Conservation (phyloP, 1,140 invertebrate genomes). For the Drosophila biarmipes region DNA sequence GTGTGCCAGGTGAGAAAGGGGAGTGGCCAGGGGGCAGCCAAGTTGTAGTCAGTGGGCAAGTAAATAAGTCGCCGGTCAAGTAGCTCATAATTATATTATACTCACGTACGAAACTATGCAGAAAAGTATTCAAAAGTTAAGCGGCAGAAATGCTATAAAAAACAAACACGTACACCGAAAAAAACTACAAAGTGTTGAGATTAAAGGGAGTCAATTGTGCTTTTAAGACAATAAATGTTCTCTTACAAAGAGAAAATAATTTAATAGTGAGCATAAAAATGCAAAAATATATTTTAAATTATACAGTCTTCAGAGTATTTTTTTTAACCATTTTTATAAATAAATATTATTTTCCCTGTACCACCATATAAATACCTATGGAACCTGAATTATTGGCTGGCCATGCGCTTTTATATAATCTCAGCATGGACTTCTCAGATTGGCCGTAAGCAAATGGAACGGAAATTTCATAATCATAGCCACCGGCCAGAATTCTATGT, state of each 20-base stretch:
- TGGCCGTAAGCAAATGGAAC: constrained; percentile 54
- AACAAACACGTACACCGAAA: not conserved
- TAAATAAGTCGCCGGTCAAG: constrained; percentile 68
- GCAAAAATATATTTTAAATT: not conserved
- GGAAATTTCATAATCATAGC: constrained; percentile 78
- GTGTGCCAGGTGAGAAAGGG: constrained; percentile 55
- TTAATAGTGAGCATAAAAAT: not conserved
- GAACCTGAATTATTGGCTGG: not conserved
- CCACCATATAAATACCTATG: not conserved
- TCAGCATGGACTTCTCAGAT: constrained; percentile 43
- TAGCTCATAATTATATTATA: constrained; percentile 82
- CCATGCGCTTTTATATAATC: constrained; percentile 16
- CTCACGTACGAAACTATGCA: constrained; percentile 78
- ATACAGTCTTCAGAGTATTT: too few species aligned
- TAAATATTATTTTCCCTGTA: too few species aligned
- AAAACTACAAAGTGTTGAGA: too few species aligned
- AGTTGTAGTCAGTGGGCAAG: constrained; percentile 52
- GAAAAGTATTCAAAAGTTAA: constrained; percentile 60
- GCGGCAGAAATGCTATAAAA: constrained; percentile 38
- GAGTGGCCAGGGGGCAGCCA: constrained; percentile 18
- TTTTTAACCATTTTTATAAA: too few species aligned
- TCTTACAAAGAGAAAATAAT: not conserved
- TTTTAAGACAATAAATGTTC: too few species aligned
- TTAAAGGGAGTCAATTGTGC: too few species aligned
- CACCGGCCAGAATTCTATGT: constrained; percentile 51